phyloP scores from a whole-genome alignment of 2,113 vertebrate genomes.

The Suncus etruscus region DNA sequence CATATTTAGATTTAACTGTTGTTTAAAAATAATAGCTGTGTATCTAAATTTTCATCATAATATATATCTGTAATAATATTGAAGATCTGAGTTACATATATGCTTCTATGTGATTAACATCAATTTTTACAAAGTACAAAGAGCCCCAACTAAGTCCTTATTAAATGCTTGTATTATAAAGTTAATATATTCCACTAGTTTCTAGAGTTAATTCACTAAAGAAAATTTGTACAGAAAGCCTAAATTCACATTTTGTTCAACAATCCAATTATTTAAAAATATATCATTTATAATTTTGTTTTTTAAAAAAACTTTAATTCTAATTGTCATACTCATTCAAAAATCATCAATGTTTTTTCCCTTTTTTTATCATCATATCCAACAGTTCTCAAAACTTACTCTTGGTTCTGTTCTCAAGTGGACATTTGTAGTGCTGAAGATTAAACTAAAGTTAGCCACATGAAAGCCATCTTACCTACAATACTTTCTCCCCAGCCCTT shows the following conservation, averaged over 20 bases:
- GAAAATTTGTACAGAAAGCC: slow-evolving; percentile 32
- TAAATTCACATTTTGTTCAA: slow-evolving; percentile 19
- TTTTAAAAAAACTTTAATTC: slow-evolving; percentile 58
- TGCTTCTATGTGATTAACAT: background rate
- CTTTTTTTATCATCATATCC: background rate
- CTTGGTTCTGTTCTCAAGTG: too few species aligned
- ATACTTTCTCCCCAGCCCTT: too few species aligned
- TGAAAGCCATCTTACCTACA: too few species aligned
- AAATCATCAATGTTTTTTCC: background rate
- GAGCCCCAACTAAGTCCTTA: background rate
- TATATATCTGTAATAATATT: slow-evolving; percentile 12
- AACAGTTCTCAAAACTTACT: too few species aligned
- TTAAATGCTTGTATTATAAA: slow-evolving; percentile 6
- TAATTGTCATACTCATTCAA: slow-evolving; percentile 31
- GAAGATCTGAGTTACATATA: background rate
- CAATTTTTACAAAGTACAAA: background rate
- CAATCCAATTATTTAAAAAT: slow-evolving; percentile 31
- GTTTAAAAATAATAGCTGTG: slow-evolving; percentile 35
- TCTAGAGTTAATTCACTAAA: slow-evolving; percentile 44
- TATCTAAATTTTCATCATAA: background rate
- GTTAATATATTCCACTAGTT: slow-evolving; percentile 40
- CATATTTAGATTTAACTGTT: slow-evolving; percentile 1
- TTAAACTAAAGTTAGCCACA: too few species aligned
- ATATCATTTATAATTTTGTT: background rate
- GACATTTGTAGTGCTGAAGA: too few species aligned